Evolutionary conservation across 2,113 vertebrate species (phyloP).

Genomic region (Geothlypis trichas): DNA sequence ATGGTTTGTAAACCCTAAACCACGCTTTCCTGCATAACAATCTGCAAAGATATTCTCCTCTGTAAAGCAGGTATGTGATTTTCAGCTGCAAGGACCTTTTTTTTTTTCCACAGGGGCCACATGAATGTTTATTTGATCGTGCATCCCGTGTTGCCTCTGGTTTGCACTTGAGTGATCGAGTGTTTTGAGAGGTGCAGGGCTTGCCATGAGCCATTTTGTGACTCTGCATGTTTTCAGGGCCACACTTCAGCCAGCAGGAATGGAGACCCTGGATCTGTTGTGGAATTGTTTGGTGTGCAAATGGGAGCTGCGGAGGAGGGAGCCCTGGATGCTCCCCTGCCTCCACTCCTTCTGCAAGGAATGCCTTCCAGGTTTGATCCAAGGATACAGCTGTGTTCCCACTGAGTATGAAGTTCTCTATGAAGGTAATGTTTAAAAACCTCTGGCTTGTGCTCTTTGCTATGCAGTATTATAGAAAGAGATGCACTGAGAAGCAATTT

Average conservation of each 20-base stretch:
- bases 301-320: slow-evolving; percentile 79
- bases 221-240: not conserved
- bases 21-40: slow-evolving; percentile 45
- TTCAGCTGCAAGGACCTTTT: slow-evolving; percentile 12
- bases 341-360: slow-evolving; percentile 86
- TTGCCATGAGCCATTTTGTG: slow-evolving; percentile 19
- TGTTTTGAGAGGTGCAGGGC: not conserved
- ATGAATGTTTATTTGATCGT: not conserved
- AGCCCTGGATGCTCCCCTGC: slow-evolving; percentile 83
- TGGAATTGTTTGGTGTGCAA: slow-evolving; percentile 83
- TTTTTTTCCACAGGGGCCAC: not conserved
- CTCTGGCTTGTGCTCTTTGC: not conserved
- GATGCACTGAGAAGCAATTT: not conserved
- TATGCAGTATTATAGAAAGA: not conserved
- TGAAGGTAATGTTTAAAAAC: slow-evolving; percentile 52
- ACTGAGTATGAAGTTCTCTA: not conserved
- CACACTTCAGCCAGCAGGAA: not conserved
- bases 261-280: slow-evolving; percentile 60
- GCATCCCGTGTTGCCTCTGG: not conserved
- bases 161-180: not conserved
- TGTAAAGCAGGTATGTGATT: slow-evolving; percentile 9
- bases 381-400: slow-evolving; percentile 50
- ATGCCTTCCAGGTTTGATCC: slow-evolving; percentile 75
- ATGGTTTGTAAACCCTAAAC: slow-evolving; percentile 49
- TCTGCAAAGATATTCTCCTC: not conserved